phyloP scores from a whole-genome alignment of 2,797 vertebrate species.

The Poeciliopsis turneri region DNA sequence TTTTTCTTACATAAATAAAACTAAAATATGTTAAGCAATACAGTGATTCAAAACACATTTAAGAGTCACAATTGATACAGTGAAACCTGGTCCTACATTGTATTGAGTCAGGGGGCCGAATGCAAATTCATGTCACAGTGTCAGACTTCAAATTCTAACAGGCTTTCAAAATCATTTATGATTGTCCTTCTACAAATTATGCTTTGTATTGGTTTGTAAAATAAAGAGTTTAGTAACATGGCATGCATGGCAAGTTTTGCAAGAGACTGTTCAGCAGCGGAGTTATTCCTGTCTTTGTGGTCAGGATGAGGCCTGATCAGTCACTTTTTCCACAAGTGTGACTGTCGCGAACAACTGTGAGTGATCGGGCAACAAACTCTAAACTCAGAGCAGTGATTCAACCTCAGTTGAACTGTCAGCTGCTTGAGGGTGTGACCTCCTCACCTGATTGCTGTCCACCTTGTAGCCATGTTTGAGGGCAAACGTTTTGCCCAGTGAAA shows the following conservation, averaged over 20 bases:
- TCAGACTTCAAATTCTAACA: background rate
- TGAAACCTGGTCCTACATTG: background rate
- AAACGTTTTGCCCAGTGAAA: constrained; percentile 94
- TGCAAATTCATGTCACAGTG: background rate
- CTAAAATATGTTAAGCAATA: background rate
- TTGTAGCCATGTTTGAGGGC: constrained; percentile 92
- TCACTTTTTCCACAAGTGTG: constrained; percentile 17
- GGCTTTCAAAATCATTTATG: background rate
- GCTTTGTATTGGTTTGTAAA: background rate
- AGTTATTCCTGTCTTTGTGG: constrained; percentile 8
- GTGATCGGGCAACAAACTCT: constrained; percentile 12
- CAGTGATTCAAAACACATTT: background rate
- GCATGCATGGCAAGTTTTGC: background rate
- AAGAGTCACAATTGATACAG: background rate
- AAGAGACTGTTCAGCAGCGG: background rate
- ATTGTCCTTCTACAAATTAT: background rate
- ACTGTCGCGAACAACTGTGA: constrained; percentile 9
- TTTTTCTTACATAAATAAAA: background rate
- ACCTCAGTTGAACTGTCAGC: constrained; percentile 3
- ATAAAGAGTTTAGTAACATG: background rate
- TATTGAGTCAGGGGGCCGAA: background rate
- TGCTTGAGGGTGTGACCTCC: constrained; percentile 20
- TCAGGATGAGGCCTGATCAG: background rate
- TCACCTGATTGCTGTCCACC: constrained; percentile 93
- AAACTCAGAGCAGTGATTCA: constrained; percentile 31